Evolutionary conservation across 2,113 vertebrate genomes (phyloP).

Genomic region (Dicaeum eximium): DNA sequence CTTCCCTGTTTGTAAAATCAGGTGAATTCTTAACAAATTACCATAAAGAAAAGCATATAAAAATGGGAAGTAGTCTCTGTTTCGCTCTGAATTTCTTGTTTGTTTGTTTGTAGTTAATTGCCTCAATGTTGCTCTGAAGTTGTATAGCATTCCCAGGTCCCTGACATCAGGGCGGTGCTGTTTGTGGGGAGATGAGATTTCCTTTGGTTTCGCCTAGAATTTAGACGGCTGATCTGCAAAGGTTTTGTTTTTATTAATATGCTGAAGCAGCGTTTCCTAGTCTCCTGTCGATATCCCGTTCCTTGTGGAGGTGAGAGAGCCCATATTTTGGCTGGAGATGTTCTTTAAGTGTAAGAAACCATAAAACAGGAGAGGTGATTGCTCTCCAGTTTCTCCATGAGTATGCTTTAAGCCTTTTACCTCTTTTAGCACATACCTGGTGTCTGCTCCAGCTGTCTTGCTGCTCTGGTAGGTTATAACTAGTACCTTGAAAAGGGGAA

Average conservation of each 20-base stretch:
- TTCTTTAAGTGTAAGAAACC: neutral
- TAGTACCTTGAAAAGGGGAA: neutral
- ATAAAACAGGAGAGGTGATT: neutral
- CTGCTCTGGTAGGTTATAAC: conserved; percentile 31
- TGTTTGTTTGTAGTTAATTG: neutral
- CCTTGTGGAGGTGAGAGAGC: neutral
- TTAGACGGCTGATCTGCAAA: neutral
- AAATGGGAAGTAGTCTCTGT: neutral
- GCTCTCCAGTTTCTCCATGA: neutral
- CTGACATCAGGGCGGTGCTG: neutral
- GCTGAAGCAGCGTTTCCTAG: neutral
- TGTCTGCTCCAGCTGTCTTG: neutral
- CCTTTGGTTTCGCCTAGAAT: neutral
- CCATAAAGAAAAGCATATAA: neutral
- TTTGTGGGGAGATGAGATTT: neutral
- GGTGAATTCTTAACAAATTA: neutral
- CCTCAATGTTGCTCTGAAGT: neutral
- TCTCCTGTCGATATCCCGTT: fast-evolving
- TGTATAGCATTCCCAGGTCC: neutral
- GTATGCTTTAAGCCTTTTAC: neutral
- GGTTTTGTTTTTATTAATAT: neutral
- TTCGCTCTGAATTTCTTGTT: neutral
- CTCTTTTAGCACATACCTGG: neutral
- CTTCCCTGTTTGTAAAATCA: neutral
- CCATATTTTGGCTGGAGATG: neutral